phyloP scores from a whole-genome alignment of 2,797 vertebrate genomes.

The Pipistrellus nathusii region DNA sequence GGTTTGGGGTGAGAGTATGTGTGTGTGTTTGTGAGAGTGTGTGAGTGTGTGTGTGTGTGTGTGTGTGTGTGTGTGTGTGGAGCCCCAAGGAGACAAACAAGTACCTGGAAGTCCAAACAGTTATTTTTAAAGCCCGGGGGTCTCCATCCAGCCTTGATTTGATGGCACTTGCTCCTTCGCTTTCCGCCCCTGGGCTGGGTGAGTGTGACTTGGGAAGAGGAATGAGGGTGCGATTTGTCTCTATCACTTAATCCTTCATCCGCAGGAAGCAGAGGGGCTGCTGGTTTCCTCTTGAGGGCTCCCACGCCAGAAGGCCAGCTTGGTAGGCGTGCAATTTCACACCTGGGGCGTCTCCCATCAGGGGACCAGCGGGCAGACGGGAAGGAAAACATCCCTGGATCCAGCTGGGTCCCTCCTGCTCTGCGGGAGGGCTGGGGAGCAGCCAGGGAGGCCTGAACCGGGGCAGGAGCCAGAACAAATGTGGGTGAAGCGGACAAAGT shows the following conservation, averaged over 20 bases:
- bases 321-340: slow-evolving; percentile 78
- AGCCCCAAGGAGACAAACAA: neutral
- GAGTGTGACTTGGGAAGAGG: slow-evolving; percentile 25
- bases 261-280: slow-evolving; percentile 60
- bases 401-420: slow-evolving; percentile 49
- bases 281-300: slow-evolving; percentile 62
- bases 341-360: slow-evolving; percentile 63
- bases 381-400: slow-evolving; percentile 75
- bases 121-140: slow-evolving; percentile 55
- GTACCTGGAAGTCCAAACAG: neutral
- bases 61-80: too few relatives aligned
- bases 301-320: slow-evolving; percentile 71
- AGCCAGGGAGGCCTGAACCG: slow-evolving; percentile 43
- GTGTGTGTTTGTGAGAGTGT: too few relatives aligned
- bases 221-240: slow-evolving; percentile 56
- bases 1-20: neutral
- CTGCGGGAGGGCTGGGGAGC: slow-evolving; percentile 54
- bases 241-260: slow-evolving; percentile 65
- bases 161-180: slow-evolving; percentile 31
- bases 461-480: slow-evolving; percentile 73
- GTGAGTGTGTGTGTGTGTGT: too few relatives aligned
- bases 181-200: neutral
- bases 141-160: slow-evolving; percentile 9
- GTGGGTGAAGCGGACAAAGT: slow-evolving; percentile 66
- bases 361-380: slow-evolving; percentile 46